A percentile compares a stretch with the other conserved stretches of the same genome.
Evolutionary conservation across 2,113 vertebrate genomes (phyloP).

Genomic region (Cryptotis parvus): DNA sequence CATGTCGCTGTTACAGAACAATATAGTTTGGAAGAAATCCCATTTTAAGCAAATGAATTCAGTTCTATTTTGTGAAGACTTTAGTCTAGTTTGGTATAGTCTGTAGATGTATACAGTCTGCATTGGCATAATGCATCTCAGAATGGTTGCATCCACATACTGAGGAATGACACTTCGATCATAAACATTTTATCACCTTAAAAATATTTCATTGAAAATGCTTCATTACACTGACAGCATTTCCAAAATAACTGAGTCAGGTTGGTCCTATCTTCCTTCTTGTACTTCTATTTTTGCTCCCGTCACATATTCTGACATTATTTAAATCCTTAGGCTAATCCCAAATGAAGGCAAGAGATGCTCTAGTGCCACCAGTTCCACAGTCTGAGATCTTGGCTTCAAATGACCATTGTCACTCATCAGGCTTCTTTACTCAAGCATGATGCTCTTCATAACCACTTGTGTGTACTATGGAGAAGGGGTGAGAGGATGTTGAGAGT

Average conservation of each 20-base stretch:
- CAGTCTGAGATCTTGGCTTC: background rate
- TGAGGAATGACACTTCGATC: background rate
- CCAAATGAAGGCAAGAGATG: background rate
- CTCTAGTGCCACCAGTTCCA: background rate
- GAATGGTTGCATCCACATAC: background rate
- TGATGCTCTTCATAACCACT: background rate
- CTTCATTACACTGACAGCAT: background rate
- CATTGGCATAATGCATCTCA: background rate
- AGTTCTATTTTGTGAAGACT: conserved; percentile 12
- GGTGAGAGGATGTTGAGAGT: background rate
- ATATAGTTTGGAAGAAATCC: too few species aligned
- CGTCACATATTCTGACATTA: background rate
- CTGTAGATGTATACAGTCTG: too few species aligned
- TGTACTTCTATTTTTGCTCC: background rate
- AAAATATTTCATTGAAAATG: conserved; percentile 4
- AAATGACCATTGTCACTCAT: background rate
- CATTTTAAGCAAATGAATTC: background rate
- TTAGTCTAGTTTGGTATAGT: too few species aligned
- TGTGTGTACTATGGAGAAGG: background rate
- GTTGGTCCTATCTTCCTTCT: background rate
- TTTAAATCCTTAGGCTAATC: background rate
- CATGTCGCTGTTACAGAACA: too few species aligned
- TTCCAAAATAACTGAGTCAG: too few species aligned
- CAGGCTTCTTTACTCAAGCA: background rate
- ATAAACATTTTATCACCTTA: background rate